A percentile compares a stretch with the other conserved stretches of the same genome.
phyloP scores from a whole-genome alignment of 2,113 vertebrate species.

The Eidolon helvum region DNA sequence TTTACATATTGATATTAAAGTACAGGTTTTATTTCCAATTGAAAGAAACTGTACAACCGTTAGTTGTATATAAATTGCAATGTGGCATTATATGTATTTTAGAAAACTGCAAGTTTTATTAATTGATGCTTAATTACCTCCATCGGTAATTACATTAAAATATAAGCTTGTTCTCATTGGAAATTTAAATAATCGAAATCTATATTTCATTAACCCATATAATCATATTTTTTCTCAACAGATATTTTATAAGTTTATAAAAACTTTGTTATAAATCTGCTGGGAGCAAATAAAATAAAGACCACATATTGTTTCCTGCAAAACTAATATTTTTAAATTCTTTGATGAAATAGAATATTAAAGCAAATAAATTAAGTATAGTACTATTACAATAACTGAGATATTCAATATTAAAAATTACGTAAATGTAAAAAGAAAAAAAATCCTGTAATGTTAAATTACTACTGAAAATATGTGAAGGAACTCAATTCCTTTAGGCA shows the following conservation, averaged over 20 bases:
- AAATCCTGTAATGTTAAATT: background rate
- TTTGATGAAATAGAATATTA: background rate
- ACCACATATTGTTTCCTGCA: background rate
- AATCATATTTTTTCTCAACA: background rate
- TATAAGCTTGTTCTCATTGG: background rate
- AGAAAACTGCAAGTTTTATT: background rate
- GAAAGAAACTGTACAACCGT: background rate
- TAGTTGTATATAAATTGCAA: background rate
- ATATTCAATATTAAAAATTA: background rate
- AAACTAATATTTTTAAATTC: background rate
- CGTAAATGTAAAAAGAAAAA: background rate
- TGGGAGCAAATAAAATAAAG: background rate
- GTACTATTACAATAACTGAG: background rate
- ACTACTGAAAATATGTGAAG: background rate
- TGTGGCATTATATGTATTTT: background rate
- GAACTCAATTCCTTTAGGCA: background rate
- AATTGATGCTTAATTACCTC: background rate
- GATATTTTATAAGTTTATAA: background rate
- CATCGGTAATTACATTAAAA: background rate
- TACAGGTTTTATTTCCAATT: background rate
- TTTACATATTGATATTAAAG: background rate
- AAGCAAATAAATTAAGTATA: background rate
- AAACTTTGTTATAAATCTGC: background rate
- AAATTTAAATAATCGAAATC: conserved; percentile 6
- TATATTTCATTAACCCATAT: background rate